phyloP scores from a whole-genome alignment of 2,888 invertebrate genomes.

The Diabrotica balteata region DNA sequence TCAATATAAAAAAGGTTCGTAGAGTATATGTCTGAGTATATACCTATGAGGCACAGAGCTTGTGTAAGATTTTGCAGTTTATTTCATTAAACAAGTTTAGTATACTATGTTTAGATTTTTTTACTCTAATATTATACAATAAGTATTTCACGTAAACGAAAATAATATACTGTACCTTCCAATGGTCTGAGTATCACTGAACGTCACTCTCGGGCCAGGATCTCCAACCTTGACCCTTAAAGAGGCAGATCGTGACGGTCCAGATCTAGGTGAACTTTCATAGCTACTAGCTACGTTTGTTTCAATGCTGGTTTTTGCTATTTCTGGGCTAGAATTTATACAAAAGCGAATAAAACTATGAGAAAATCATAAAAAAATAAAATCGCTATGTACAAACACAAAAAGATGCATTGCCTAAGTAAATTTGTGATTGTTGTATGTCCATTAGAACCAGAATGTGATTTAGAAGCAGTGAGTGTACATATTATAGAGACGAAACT shows the following conservation, averaged over 20 bases:
- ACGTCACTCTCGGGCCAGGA: constrained; percentile 66
- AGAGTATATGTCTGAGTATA: too few species aligned
- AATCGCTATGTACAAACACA: constrained; percentile 3
- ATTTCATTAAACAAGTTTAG: too few species aligned
- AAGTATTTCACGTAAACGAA: background rate
- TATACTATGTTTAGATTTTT: too few species aligned
- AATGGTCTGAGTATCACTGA: constrained; percentile 68
- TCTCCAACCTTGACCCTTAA: constrained; percentile 64
- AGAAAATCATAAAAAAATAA: constrained; percentile 8
- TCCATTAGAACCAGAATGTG: too few species aligned
- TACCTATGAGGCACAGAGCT: too few species aligned
- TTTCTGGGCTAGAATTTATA: constrained; percentile 57
- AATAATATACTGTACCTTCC: constrained; percentile 56
- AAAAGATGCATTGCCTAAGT: background rate
- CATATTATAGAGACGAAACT: too few species aligned
- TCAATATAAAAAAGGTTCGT: too few species aligned
- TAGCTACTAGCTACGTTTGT: constrained; percentile 65
- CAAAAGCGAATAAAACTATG: constrained; percentile 26
- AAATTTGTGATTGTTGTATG: too few species aligned
- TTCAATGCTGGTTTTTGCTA: constrained; percentile 58
- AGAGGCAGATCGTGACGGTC: constrained; percentile 76
- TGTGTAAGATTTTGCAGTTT: too few species aligned
- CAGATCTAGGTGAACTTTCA: constrained; percentile 77
- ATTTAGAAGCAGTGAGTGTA: too few species aligned
- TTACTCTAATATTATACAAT: too few species aligned